Percentiles rank a stretch among this genome's conserved stretches.
Conservation (phyloP, 2,888 invertebrate species). For the Drosophila melanosoma region DNA sequence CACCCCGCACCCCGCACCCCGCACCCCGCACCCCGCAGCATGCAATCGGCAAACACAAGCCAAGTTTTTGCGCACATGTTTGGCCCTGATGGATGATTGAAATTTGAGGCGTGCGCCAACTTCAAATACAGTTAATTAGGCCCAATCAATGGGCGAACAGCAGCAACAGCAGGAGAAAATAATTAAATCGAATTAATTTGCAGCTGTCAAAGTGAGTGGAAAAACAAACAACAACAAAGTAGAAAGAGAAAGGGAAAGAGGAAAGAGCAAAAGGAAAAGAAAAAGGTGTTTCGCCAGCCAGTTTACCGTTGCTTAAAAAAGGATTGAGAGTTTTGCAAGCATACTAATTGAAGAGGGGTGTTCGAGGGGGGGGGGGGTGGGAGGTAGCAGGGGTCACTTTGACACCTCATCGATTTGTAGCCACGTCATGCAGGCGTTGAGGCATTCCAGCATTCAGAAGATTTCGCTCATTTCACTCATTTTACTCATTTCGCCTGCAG, state of each 20-base stretch:
- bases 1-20: neutral
- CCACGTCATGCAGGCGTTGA: conserved; percentile 64
- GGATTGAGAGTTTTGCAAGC: conserved; percentile 43
- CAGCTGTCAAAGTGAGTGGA: conserved; percentile 68
- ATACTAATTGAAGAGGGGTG: conserved; percentile 37
- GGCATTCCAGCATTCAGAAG: conserved; percentile 11
- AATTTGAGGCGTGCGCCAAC: conserved; percentile 73
- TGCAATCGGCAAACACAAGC: neutral
- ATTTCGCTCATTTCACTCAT: conserved; percentile 5
- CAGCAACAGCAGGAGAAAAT: conserved; percentile 49
- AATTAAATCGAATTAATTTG: conserved; percentile 79
- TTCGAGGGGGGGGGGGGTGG: neutral
- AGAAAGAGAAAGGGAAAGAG: neutral
- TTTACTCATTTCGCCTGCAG: conserved; percentile 28
- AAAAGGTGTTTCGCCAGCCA: neutral
- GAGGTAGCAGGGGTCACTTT: conserved; percentile 1
- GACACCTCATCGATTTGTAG: conserved; percentile 76
- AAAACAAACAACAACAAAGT: conserved; percentile 1
- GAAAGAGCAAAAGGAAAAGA: neutral
- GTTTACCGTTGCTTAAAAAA: conserved; percentile 32
- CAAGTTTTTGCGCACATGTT: conserved; percentile 10
- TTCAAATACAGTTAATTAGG: conserved; percentile 79
- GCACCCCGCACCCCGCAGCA: neutral
- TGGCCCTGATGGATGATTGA: conserved; percentile 73
- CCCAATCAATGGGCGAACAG: conserved; percentile 66